Evolutionary conservation across 2,113 vertebrate species (phyloP).

Genomic region (Pyrgilauda ruficollis): DNA sequence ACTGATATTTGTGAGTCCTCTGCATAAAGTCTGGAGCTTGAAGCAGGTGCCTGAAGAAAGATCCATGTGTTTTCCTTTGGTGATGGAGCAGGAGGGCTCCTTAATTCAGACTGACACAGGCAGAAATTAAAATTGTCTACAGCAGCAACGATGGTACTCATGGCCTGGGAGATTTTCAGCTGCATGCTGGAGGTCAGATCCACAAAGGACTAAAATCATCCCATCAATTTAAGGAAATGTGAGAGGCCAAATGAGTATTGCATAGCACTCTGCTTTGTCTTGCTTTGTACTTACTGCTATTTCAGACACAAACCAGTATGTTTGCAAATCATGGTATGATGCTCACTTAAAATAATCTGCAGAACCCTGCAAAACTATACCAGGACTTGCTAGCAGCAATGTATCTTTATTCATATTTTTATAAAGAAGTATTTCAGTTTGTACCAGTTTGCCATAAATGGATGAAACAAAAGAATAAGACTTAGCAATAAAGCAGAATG

Average conservation of each 20-base stretch:
- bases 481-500: not conserved
- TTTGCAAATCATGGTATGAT: not conserved
- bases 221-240: not conserved
- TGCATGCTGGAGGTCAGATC: not conserved
- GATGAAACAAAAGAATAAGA: not conserved
- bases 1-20: not conserved
- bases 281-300: not conserved
- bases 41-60: not conserved
- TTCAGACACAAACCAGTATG: not conserved
- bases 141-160: not conserved
- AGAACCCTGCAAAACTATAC: not conserved
- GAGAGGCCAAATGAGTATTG: not conserved
- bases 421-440: not conserved
- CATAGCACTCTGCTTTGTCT: not conserved
- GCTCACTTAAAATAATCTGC: not conserved
- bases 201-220: not conserved
- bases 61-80: not conserved
- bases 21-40: not conserved
- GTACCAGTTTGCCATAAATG: rapidly evolving
- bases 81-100: not conserved
- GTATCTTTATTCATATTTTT: not conserved
- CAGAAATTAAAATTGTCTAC: not conserved
- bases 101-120: not conserved
- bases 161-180: not conserved
- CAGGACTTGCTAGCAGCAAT: not conserved